Conservation (phyloP, 2,888 invertebrate species). For the Limnephilus lunatus region DNA sequence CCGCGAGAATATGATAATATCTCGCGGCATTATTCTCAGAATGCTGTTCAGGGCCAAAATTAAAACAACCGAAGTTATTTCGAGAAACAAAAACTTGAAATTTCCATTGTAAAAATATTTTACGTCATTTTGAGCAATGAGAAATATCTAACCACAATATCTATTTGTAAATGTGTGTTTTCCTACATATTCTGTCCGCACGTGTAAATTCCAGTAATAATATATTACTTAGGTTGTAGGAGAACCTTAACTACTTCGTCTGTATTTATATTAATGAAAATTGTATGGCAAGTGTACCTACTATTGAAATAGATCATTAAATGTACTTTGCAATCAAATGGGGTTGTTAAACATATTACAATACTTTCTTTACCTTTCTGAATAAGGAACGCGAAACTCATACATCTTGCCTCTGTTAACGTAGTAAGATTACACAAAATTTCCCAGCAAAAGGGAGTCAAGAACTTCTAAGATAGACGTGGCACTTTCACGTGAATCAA, state of each 20-base stretch:
- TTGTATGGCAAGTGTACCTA: background rate
- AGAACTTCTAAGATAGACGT: background rate
- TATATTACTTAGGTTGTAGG: background rate
- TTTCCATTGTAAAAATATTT: background rate
- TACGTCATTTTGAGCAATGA: background rate
- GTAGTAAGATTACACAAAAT: background rate
- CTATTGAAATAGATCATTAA: background rate
- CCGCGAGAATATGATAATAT: background rate
- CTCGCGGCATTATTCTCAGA: background rate
- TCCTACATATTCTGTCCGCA: background rate
- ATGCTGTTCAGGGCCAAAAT: background rate
- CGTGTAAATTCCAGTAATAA: background rate
- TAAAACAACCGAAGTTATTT: background rate
- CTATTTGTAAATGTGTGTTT: background rate
- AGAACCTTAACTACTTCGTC: background rate
- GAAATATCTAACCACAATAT: background rate
- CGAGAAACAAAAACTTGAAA: background rate
- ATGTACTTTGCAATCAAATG: background rate
- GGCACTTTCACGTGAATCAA: background rate
- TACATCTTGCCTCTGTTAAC: background rate
- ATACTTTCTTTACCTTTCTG: background rate
- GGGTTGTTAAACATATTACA: background rate
- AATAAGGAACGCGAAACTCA: background rate
- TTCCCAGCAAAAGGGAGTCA: background rate
- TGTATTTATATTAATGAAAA: background rate